These are phyloP conservation scores for Ormyrus pomaceus DNA, from an alignment of 2,888 invertebrate species.

Conservation along the genomic window DNA sequence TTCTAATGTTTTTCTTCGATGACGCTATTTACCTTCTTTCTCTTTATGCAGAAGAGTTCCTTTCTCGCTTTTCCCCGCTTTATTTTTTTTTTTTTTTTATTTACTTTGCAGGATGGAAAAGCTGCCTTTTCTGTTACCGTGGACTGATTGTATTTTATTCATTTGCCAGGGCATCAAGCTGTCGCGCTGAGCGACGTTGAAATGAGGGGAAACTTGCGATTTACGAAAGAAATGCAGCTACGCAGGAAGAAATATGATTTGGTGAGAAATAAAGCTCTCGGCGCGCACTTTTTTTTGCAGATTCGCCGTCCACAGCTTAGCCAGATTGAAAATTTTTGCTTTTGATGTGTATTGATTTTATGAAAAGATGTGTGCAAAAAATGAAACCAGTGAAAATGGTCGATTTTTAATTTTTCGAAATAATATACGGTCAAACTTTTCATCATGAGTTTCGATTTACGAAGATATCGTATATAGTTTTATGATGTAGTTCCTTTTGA, in stretches of 20 bases:
- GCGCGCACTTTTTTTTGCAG: not conserved
- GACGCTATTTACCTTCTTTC: not conserved
- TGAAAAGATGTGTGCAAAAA: too few relatives aligned
- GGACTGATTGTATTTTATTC: conserved; percentile 6
- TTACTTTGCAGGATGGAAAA: not conserved
- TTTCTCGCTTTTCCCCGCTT: too few relatives aligned
- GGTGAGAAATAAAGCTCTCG: not conserved
- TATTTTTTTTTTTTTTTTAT: not conserved
- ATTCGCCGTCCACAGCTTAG: not conserved
- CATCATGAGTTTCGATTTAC: too few relatives aligned
- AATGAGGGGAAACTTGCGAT: not conserved
- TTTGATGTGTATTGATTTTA: not conserved
- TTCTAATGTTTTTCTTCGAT: conserved; percentile 37
- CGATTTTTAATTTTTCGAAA: too few relatives aligned
- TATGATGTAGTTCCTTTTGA: too few relatives aligned
- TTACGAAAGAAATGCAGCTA: not conserved
- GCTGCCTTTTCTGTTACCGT: not conserved
- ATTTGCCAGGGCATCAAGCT: not conserved
- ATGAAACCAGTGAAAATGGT: too few relatives aligned
- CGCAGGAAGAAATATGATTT: not conserved
- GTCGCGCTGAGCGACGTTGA: not conserved
- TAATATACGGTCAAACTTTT: too few relatives aligned
- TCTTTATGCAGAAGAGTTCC: not conserved
- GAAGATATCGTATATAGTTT: too few relatives aligned
- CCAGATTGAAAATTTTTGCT: conserved; percentile 11